phyloP scores from a whole-genome alignment of 2,113 vertebrate species.

The Salvelinus fontinalis region DNA sequence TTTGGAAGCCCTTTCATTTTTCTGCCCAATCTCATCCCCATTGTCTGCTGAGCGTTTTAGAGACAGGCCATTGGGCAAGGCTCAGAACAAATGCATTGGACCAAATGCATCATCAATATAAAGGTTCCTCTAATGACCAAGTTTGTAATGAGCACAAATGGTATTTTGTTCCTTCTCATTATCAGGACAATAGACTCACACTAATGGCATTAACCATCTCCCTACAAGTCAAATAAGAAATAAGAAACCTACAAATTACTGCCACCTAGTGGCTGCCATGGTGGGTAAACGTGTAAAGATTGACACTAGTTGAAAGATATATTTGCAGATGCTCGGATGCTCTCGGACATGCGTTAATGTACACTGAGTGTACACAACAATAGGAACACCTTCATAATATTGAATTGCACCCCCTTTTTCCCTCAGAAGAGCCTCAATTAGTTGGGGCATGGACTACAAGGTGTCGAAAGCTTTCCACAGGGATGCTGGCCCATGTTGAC shows the following conservation, averaged over 20 bases:
- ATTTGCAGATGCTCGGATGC: neutral
- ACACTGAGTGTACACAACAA: too few relatives aligned
- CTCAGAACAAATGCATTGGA: neutral
- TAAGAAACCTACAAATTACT: neutral
- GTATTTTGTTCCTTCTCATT: neutral
- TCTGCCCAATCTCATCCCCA: neutral
- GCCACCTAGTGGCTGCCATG: constrained; percentile 1
- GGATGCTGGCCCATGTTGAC: too few relatives aligned
- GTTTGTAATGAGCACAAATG: neutral
- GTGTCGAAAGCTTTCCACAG: too few relatives aligned
- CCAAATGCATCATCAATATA: neutral
- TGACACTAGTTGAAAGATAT: neutral
- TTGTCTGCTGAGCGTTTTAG: neutral
- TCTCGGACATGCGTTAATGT: neutral
- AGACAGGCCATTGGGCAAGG: neutral
- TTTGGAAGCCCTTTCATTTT: neutral
- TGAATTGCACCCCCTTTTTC: too few relatives aligned
- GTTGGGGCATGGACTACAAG: too few relatives aligned
- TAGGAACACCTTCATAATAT: too few relatives aligned
- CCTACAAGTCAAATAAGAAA: neutral
- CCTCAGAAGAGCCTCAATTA: too few relatives aligned
- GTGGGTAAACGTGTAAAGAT: neutral
- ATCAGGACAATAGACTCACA: neutral
- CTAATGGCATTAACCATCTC: neutral
- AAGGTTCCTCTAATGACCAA: neutral